phyloP scores from a whole-genome alignment of 1,140 invertebrate species.

The Rhyacophila brunnea region DNA sequence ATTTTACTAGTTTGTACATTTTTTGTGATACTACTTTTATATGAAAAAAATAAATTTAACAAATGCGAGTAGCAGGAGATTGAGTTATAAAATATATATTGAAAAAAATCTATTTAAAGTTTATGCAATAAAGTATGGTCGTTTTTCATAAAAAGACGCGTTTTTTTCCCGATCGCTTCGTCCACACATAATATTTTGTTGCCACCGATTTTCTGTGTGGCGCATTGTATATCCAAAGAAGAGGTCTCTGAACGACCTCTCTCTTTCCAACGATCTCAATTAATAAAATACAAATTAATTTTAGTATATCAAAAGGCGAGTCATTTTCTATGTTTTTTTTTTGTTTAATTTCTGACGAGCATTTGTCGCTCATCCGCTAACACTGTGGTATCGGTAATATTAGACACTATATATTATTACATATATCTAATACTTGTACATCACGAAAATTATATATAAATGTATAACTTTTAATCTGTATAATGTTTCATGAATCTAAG shows the following conservation, averaged over 20 bases:
- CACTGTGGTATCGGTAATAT: slow-evolving; percentile 30
- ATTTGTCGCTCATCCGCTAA: slow-evolving; percentile 30
- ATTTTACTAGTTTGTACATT: slow-evolving; percentile 33
- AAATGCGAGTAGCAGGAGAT: slow-evolving; percentile 16
- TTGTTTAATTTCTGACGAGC: slow-evolving; percentile 11
- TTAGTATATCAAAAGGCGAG: slow-evolving; percentile 16
- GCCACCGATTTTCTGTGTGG: slow-evolving; percentile 1
- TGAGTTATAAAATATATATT: slow-evolving; percentile 14
- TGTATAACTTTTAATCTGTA: slow-evolving; percentile 24
- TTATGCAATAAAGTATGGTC: slow-evolving; percentile 24
- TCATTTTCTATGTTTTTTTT: slow-evolving; percentile 19
- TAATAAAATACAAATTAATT: slow-evolving; percentile 31
- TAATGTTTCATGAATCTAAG: slow-evolving; percentile 23
- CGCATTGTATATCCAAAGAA: slow-evolving; percentile 20
- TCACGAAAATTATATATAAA: slow-evolving; percentile 4
- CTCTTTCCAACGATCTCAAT: slow-evolving; percentile 25
- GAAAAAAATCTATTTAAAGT: slow-evolving; percentile 19
- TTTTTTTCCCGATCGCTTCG: slow-evolving; percentile 11
- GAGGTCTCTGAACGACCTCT: slow-evolving; percentile 1
- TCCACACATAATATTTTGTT: too few relatives aligned
- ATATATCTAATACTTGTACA: not conserved
- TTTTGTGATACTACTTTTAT: slow-evolving; percentile 32
- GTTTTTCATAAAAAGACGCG: slow-evolving; percentile 6
- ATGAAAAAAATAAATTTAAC: slow-evolving; percentile 19
- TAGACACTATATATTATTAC: slow-evolving; percentile 9